Conservation (phyloP, 2,113 vertebrate species). For the Scomber colias region DNA sequence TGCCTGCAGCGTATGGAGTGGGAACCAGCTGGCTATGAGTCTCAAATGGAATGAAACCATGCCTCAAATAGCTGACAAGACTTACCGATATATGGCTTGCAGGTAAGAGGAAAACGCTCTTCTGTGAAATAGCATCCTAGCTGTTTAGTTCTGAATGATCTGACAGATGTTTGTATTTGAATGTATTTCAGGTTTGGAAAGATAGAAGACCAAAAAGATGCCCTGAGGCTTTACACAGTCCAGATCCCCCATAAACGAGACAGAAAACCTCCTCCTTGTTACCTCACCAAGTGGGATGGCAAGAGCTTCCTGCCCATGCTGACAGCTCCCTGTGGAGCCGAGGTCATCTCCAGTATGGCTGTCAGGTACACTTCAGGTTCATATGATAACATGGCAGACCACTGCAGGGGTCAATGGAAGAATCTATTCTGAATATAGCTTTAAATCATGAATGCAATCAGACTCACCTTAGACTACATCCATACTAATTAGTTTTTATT, state of each 20-base stretch:
- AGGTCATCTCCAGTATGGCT: conserved; percentile 92
- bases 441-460: no score
- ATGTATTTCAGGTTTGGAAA: conserved; percentile 87
- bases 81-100: conserved; percentile 94
- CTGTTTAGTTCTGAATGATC: background rate
- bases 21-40: conserved; percentile 87
- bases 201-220: conserved; percentile 88
- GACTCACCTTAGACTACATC: no score
- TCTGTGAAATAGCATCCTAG: background rate
- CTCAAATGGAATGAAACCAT: conserved; percentile 92
- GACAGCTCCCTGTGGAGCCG: conserved; percentile 90
- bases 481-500: no score
- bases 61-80: conserved; percentile 86
- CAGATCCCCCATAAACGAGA: conserved; percentile 96
- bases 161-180: background rate
- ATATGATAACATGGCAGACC: no score
- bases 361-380: conserved; percentile 85
- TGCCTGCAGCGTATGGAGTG: conserved; percentile 92
- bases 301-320: conserved; percentile 91
- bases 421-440: no score
- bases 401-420: background rate
- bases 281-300: conserved; percentile 97
- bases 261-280: conserved; percentile 90
- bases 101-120: conserved; percentile 85
- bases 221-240: conserved; percentile 92